phyloP scores from a whole-genome alignment of 2,888 invertebrate genomes.

The Yponomeuta evonymella region DNA sequence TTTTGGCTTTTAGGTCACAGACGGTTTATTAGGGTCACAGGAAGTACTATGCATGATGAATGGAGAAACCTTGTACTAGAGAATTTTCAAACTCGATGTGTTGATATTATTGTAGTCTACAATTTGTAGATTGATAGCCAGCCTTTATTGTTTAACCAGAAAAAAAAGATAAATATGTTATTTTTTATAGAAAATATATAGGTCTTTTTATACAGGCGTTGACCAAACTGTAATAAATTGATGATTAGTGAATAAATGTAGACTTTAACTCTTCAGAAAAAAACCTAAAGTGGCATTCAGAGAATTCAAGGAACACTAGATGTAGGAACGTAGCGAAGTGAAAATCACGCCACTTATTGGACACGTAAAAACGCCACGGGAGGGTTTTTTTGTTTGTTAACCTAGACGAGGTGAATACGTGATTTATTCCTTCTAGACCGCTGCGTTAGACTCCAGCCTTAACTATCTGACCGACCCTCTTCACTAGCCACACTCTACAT shows the following conservation, averaged over 20 bases:
- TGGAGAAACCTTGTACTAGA: too few species aligned
- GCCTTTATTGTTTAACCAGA: too few species aligned
- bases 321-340: background rate
- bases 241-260: background rate
- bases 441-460: background rate
- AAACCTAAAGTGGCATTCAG: background rate
- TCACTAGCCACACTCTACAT: background rate
- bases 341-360: slow-evolving; percentile 1
- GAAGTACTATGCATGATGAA: too few species aligned
- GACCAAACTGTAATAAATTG: too few species aligned
- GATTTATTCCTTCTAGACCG: background rate
- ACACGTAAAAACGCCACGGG: background rate
- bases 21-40: too few species aligned
- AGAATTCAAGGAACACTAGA: background rate
- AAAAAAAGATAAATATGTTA: too few species aligned
- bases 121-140: too few species aligned
- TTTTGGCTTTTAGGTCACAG: background rate
- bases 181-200: too few species aligned
- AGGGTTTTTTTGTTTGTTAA: slow-evolving; percentile 1
- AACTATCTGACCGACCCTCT: background rate
- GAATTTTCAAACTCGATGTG: too few species aligned
- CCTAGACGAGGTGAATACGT: slow-evolving; percentile 2
- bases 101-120: too few species aligned
- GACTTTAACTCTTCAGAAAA: background rate
- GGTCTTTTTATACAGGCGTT: too few species aligned